A percentile compares a stretch with the other conserved stretches of the same genome.
phyloP scores from a whole-genome alignment of 2,797 vertebrate genomes.

The Myiotriccus ornatus region DNA sequence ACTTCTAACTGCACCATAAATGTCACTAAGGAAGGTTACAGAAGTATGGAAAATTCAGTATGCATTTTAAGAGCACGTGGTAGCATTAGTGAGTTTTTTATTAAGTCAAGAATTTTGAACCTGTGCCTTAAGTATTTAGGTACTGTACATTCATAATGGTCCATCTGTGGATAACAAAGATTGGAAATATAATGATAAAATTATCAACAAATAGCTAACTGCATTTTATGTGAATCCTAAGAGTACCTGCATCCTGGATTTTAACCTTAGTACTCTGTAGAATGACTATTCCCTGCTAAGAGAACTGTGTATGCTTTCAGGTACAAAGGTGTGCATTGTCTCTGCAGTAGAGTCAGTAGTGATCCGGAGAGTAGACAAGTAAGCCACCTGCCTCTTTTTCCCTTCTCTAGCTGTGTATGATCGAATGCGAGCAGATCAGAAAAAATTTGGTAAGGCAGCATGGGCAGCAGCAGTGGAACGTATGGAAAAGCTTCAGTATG shows the following conservation, averaged over 20 bases:
- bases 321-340: neutral
- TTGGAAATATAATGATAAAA: neutral
- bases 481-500: conserved; percentile 94
- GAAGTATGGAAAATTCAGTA: neutral
- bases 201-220: neutral
- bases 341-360: neutral
- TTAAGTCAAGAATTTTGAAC: neutral
- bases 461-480: conserved; percentile 93
- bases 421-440: conserved; percentile 94
- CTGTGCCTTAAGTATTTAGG: neutral
- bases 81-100: neutral
- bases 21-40: neutral
- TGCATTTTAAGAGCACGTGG: neutral
- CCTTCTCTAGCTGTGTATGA: conserved; percentile 84
- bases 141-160: neutral
- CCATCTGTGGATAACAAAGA: neutral
- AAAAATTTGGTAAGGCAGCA: conserved; percentile 92
- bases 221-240: neutral
- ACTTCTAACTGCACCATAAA: neutral
- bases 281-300: neutral
- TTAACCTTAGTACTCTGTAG: neutral
- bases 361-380: neutral
- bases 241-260: neutral
- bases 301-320: neutral
- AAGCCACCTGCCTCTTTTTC: neutral